A percentile compares a stretch with the other conserved stretches of the same genome.
These are phyloP conservation scores for Cylindroiulus punctatus DNA, from an alignment of 2,888 invertebrate genomes.

Conservation along the genomic window DNA sequence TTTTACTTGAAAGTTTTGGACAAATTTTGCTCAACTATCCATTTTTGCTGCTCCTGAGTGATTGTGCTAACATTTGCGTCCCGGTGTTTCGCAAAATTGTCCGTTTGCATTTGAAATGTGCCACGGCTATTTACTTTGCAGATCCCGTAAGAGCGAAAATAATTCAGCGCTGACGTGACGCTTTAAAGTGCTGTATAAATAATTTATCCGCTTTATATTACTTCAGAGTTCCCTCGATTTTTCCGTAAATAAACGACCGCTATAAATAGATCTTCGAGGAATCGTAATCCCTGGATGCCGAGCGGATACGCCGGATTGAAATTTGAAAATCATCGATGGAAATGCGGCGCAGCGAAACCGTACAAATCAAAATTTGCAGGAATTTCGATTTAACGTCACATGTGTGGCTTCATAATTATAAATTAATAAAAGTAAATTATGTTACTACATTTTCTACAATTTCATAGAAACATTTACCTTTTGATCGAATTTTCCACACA, in stretches of 20 bases:
- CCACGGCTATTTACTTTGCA: too few species aligned
- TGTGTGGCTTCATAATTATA: too few species aligned
- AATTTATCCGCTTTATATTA: slow-evolving; percentile 10
- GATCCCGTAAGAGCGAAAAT: background rate
- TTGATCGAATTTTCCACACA: too few species aligned
- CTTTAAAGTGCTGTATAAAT: slow-evolving; percentile 10
- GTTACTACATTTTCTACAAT: too few species aligned
- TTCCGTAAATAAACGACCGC: background rate
- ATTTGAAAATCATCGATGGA: background rate
- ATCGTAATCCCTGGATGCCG: background rate
- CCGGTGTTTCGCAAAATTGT: background rate
- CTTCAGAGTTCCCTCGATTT: background rate
- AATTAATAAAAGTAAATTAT: too few species aligned
- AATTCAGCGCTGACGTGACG: background rate
- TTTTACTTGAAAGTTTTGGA: too few species aligned
- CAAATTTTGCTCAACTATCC: too few species aligned
- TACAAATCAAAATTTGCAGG: too few species aligned
- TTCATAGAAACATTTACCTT: too few species aligned
- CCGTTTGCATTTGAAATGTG: background rate
- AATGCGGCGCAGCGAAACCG: background rate
- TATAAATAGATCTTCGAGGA: slow-evolving; percentile 4
- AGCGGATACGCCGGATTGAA: background rate
- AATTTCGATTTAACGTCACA: too few species aligned
- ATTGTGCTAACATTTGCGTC: background rate
- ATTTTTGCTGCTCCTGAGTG: too few species aligned